Percentiles rank a stretch among this genome's conserved stretches.
Conservation (phyloP, 2,888 invertebrate genomes). For the Agrilus biguttatus region DNA sequence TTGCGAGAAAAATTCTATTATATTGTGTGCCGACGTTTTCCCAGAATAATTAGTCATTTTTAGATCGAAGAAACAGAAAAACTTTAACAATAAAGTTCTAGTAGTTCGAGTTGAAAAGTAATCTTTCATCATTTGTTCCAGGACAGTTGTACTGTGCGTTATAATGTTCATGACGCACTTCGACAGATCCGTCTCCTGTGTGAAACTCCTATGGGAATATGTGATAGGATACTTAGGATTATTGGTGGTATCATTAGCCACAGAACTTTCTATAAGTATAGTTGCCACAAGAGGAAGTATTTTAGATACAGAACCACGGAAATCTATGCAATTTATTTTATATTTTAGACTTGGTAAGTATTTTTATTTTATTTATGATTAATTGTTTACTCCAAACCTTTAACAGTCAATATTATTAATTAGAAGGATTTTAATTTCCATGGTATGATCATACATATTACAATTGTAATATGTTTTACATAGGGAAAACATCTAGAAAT, state of each 20-base stretch:
- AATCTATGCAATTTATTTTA: constrained; percentile 56
- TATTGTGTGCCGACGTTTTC: too few species aligned
- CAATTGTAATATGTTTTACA: too few species aligned
- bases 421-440: too few species aligned
- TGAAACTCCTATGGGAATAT: constrained; percentile 34
- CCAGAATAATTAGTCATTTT: too few species aligned
- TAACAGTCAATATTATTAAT: too few species aligned
- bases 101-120: not conserved
- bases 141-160: constrained; percentile 37
- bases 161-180: constrained; percentile 29
- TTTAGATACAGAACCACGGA: constrained; percentile 49
- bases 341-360: constrained; percentile 54
- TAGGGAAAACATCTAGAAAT: too few species aligned
- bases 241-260: constrained; percentile 36
- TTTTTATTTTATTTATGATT: not conserved
- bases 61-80: too few species aligned
- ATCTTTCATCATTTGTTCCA: constrained; percentile 22
- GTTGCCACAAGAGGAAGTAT: constrained; percentile 62
- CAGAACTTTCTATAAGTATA: constrained; percentile 52
- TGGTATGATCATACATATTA: too few species aligned
- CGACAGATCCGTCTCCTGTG: constrained; percentile 29
- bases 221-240: constrained; percentile 41
- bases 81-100: too few species aligned
- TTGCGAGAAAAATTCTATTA: too few species aligned
- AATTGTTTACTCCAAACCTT: too few species aligned